A percentile compares a stretch with the other conserved stretches of the same genome.
Evolutionary conservation across 2,888 invertebrate species (phyloP).

Genomic region (Rhingia rostrata): DNA sequence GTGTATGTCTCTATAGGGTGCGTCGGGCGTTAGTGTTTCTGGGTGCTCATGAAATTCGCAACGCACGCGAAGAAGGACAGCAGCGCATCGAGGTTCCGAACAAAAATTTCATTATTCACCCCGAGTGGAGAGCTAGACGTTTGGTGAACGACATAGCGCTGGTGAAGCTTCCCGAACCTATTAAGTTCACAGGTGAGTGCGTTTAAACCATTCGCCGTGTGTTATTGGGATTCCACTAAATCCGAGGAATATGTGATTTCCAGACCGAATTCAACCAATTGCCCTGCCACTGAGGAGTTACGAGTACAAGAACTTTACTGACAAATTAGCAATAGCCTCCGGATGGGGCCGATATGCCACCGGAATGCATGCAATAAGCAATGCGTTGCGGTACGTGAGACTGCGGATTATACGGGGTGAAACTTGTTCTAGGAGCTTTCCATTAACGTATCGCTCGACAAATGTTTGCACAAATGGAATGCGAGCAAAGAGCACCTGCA

Average conservation of each 20-base stretch:
- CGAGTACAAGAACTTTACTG: constrained; percentile 80
- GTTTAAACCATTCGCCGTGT: neutral
- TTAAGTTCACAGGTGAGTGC: constrained; percentile 80
- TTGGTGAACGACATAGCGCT: constrained; percentile 81
- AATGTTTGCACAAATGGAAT: constrained; percentile 83
- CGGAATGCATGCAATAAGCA: constrained; percentile 81
- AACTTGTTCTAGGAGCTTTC: constrained; percentile 82
- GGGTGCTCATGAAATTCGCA: constrained; percentile 82
- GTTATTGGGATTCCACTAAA: neutral
- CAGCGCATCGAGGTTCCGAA: constrained; percentile 81
- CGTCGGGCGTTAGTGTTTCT: constrained; percentile 80
- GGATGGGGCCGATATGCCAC: constrained; percentile 84
- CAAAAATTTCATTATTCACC: constrained; percentile 80
- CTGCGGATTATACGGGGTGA: constrained; percentile 81
- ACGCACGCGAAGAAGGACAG: constrained; percentile 81
- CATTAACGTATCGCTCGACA: constrained; percentile 80
- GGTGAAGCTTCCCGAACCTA: constrained; percentile 79
- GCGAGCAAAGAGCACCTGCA: constrained; percentile 82
- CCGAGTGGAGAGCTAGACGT: constrained; percentile 81
- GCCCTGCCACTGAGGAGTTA: constrained; percentile 80
- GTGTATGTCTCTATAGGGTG: constrained; percentile 75
- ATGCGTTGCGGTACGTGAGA: constrained; percentile 82
- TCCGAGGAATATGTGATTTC: neutral
- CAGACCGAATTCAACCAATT: constrained; percentile 82
- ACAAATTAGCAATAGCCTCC: constrained; percentile 81